Evolutionary conservation across 2,888 invertebrate species (phyloP), one percentile per base, ranked within the genome.

Genomic region (Oxyteleia sp.): DNA sequence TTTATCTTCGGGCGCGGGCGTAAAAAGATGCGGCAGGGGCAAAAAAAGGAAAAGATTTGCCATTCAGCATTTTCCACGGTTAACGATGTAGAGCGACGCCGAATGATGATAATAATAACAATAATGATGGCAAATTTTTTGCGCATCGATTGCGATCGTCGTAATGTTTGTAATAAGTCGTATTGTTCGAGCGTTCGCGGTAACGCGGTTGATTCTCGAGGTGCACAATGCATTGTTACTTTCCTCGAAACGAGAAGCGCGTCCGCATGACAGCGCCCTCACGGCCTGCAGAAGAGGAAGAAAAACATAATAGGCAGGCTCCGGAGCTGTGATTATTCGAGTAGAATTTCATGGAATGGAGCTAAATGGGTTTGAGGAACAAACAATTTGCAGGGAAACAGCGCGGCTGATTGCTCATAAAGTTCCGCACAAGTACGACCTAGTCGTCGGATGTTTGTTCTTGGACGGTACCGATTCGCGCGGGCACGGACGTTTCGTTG

Each of bases 331-430:
- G 92, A 92, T 92, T 92, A 92, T 92, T 92, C 90, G 89, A 92
- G 90, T 89, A 90, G 92, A 91, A 91, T 92, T 92, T 91, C 92
- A 92, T 87, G 91, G 92, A 92, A 92, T 91, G 90, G 89, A 90
- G 89, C 89, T 89, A 90, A 92, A 92, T 92, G 92, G 91, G 88
- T 93, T 92, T 93, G 92, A 91, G 92, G 92, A 92, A 92, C 91
- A 92, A 92, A 92, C 91, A 92, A 93, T 93, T 92, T 90, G 90
- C 87, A 85, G 87, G 88, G 85, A 86, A 88, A 88, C 86, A 85
- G 88, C 87, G 86, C 86, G 85, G 84, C 87, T 89, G 88, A 90
- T 90, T 90, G 89, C 88, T 89, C 90, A 88, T 90, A 90, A 90
- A 89, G 87, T 89, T 88, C 84, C 83, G 88, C 84, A 71, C 85